Base-by-base conservation (phyloP, 2,797 vertebrate genomes). In the Hylomyscus alleni region DNA sequence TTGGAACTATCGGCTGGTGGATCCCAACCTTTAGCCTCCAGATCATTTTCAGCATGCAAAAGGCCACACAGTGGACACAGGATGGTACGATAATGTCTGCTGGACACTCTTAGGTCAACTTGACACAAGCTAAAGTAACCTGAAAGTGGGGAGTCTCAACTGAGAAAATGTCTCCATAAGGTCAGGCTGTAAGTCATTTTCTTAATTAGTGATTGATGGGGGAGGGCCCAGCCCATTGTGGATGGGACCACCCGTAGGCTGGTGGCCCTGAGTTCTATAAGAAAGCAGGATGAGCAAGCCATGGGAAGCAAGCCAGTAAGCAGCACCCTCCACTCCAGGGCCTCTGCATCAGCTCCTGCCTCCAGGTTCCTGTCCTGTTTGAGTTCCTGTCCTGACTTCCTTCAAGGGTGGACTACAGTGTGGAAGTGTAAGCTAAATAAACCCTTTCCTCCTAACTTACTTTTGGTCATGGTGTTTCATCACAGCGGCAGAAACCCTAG, bases 321-420 rank as follows among this genome's bases (percentile, higher is more conserved):
- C 3, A 85, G 4, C 62, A 52, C 0, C 12, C 11, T 24, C n/a
- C n/a, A n/a, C n/a, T 5, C 47, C 62, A 15, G 52, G 47, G 44
- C 47, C 44, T 26, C 83, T 50, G 44, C 31, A 24, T 15, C 44
- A 86, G 20, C 20, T 69, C 62, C 83, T 15, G 62, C 83, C 44
- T 67, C 60, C 62, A n/a, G 6, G 19, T n/a, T 52, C 12, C 44
- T 52, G 62, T 14, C 19, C 44, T 67, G 83, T 4, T 19, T 72
- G 69, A 72, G 6, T 14, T 52, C 6, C 62, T 52, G 62, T n/a
- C 62, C 62, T 52, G 83, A 24, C 11, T 86, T 69, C 34, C 44
- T 50, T n/a, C 20, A 10, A 19, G 2, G 6, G 15, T 5, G 1
- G 8, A 34, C 17, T 2, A 2, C 10, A 19, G 10, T 3, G 56